Percentiles rank a stretch among this genome's conserved stretches.
Evolutionary conservation across 2,797 vertebrate genomes (phyloP).

Genomic region (Ctenosaura bakeri): DNA sequence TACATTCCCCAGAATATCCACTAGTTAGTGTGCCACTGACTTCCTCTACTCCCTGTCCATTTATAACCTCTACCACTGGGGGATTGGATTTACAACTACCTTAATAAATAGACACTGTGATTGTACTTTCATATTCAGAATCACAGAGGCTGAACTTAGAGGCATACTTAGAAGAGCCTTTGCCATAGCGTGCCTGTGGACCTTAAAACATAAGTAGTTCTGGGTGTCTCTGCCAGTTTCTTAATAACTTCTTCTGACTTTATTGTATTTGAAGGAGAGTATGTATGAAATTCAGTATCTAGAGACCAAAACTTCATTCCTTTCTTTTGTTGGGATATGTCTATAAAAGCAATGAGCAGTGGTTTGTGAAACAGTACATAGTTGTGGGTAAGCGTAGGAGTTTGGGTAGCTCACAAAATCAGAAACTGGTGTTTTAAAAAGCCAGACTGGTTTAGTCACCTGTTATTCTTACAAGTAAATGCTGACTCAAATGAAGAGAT

Average conservation of each 20-base stretch:
- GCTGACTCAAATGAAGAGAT: conserved; percentile 35
- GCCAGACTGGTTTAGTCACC: background rate
- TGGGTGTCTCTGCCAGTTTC: background rate
- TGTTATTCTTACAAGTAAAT: conserved; percentile 47
- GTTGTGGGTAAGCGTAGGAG: conserved; percentile 54
- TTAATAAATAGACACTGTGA: background rate
- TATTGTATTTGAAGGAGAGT: background rate
- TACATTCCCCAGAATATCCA: background rate
- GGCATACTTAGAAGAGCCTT: background rate
- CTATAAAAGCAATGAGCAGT: conserved; percentile 50
- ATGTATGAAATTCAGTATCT: background rate
- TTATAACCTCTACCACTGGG: background rate
- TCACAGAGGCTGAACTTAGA: background rate
- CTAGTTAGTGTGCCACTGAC: background rate
- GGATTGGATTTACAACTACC: background rate
- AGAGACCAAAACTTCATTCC: conserved; percentile 32
- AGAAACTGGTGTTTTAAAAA: conserved; percentile 46
- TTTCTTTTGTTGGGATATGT: conserved; percentile 18
- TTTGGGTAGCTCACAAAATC: background rate
- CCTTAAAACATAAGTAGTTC: background rate
- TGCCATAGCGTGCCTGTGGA: background rate
- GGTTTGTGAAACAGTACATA: conserved; percentile 51
- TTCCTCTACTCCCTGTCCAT: background rate
- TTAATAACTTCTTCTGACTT: conserved; percentile 39
- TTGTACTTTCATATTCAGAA: conserved; percentile 19